These are phyloP conservation scores for Benthosema pterotum DNA, from an alignment of 2,797 vertebrate genomes.

Conservation along the genomic window DNA sequence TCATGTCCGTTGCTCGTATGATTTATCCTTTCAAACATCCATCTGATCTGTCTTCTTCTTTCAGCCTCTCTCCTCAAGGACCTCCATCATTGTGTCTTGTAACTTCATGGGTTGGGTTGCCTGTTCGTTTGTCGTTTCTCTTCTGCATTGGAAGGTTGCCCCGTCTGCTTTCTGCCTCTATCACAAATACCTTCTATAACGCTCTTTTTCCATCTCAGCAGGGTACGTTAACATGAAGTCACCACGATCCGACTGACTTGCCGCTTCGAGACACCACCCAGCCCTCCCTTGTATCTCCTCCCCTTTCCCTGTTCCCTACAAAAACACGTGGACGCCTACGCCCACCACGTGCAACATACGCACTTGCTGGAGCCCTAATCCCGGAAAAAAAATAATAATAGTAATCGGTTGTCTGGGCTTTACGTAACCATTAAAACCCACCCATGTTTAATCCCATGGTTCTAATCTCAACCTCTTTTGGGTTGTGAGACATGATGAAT, in stretches of 20 bases:
- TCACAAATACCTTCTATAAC: conserved; percentile 18
- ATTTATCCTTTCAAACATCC: not conserved
- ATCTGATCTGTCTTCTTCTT: no score
- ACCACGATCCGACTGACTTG: conserved; percentile 26
- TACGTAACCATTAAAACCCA: conserved; percentile 81
- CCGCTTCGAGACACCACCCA: conserved; percentile 37
- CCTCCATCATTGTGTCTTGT: no score
- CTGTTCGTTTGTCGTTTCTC: conserved; percentile 2
- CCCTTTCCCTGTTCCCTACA: conserved; percentile 27
- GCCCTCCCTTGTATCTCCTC: conserved; percentile 28
- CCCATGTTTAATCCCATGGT: conserved; percentile 63
- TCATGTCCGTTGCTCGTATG: not conserved
- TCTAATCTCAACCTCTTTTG: conserved; percentile 68
- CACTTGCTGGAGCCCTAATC: conserved; percentile 71
- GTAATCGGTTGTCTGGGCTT: conserved; percentile 75
- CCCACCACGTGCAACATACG: not conserved
- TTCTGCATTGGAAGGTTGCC: not conserved
- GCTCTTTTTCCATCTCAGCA: conserved; percentile 25
- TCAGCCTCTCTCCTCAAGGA: no score
- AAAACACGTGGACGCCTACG: conserved; percentile 26
- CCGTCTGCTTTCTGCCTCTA: conserved; percentile 14
- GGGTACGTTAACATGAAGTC: conserved; percentile 27
- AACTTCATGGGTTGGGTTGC: not conserved
- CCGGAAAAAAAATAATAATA: conserved; percentile 76
- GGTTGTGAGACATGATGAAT: conserved; percentile 59